These are phyloP conservation scores for Ophonus ardosiacus DNA, from an alignment of 2,888 invertebrate species.

Conservation along the genomic window DNA sequence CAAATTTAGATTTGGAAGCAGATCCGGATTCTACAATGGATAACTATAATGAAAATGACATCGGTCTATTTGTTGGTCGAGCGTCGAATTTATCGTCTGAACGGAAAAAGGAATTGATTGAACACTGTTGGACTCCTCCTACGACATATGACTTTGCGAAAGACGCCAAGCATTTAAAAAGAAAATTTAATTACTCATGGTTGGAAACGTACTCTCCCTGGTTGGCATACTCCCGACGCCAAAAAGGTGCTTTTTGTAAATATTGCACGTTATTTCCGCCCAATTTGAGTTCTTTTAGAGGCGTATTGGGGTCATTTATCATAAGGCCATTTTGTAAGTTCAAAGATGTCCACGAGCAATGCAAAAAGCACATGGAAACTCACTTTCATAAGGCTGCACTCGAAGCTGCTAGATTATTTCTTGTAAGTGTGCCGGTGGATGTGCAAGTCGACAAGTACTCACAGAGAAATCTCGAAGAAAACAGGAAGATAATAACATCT, in stretches of 20 bases:
- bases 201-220: conserved; percentile 65
- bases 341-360: conserved; percentile 68
- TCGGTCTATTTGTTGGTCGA: conserved; percentile 65
- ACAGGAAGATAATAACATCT: conserved; percentile 67
- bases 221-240: conserved; percentile 66
- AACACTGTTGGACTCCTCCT: conserved; percentile 65
- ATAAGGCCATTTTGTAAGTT: conserved; percentile 67
- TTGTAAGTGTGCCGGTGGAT: conserved; percentile 66
- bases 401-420: conserved; percentile 68
- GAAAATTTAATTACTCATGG: conserved; percentile 67
- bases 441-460: conserved; percentile 65
- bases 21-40: neutral
- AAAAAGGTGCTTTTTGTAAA: conserved; percentile 66
- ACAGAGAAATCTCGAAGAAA: conserved; percentile 66
- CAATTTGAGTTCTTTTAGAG: conserved; percentile 64
- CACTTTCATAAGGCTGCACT: conserved; percentile 68
- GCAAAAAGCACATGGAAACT: conserved; percentile 66
- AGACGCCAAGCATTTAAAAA: conserved; percentile 67
- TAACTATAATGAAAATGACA: conserved; percentile 65
- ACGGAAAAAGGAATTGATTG: conserved; percentile 64
- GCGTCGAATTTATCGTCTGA: conserved; percentile 52
- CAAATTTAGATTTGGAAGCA: no score
- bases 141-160: conserved; percentile 64
- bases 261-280: conserved; percentile 68
- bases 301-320: conserved; percentile 68